These are phyloP conservation scores for Polymixis lichenea DNA, from an alignment of 2,888 invertebrate genomes.

Conservation along the genomic window DNA sequence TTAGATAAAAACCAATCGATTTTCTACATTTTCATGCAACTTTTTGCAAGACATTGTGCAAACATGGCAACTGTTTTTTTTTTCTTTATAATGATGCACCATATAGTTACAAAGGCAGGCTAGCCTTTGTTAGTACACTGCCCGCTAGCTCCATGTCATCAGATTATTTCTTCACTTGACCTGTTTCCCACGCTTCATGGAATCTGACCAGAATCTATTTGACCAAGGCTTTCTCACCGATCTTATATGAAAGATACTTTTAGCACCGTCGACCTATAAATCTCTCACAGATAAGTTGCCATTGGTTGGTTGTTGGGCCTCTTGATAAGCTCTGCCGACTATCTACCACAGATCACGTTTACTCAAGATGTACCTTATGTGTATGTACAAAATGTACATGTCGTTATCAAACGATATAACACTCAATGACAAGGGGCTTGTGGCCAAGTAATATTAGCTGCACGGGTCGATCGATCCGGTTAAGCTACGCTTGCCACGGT, in stretches of 20 bases:
- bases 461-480: too few relatives aligned
- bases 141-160: constrained; percentile 44
- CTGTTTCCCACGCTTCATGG: constrained; percentile 56
- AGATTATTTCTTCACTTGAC: constrained; percentile 61
- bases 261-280: constrained; percentile 8
- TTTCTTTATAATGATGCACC: not conserved
- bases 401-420: too few relatives aligned
- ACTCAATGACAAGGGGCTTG: not conserved
- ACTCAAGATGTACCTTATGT: too few relatives aligned
- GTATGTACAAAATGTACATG: too few relatives aligned
- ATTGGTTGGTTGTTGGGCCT: not conserved
- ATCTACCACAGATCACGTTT: not conserved
- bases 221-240: constrained; percentile 19
- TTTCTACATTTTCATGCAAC: not conserved
- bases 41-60: not conserved
- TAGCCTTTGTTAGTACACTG: constrained; percentile 32
- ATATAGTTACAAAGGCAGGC: not conserved
- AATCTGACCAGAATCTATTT: constrained; percentile 54
- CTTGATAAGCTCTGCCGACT: not conserved
- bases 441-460: too few relatives aligned
- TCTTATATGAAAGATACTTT: constrained; percentile 29
- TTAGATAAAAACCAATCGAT: not conserved
- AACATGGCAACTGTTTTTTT: not conserved
- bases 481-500: too few relatives aligned
- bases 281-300: not conserved